Base-by-base conservation (phyloP, 1,140 invertebrate genomes). In the Drosophila arawakana region DNA sequence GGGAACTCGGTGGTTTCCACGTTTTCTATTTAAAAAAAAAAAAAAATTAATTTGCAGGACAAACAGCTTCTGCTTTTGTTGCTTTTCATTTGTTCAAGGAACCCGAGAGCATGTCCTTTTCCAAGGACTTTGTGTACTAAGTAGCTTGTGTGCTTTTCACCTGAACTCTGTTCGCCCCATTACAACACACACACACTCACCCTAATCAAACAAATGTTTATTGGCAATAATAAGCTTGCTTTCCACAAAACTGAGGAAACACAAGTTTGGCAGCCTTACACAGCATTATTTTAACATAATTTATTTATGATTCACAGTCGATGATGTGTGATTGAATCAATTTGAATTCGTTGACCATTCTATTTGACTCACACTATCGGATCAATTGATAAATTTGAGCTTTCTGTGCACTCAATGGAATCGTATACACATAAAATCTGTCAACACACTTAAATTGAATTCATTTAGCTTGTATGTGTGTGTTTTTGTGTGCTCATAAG, bases 291-390 rank as follows among this genome's bases (percentile, higher is more conserved):
- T 41, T 41, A n/a, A 30, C 70, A 67, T 67, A 46, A 59, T 46
- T 67, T 58, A 39, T 39, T 35, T 35, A 9, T 37, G 11, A 34
- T 59, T 58, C 2, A 15, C 13, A 35, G 46, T 34, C 62, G 57
- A 35, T 43, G 55, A 68, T 68, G 63, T 46, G 70, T 39, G 43
- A 13, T 47, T 55, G 46, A 68, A 55, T 73, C 57, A 54, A 59
- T 73, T 52, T 46, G 30, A 25, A 47, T 55, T 15, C 8, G 41
- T 10, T 25, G 39, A 30, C 41, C 41, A 59, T 30, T 35, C 35
- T 30, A 41, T 57, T 11, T 41, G 39, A 5, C 39, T 11, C 10
- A 30, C 50, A 6, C 34, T 35, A 7, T 25, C n/a, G 11, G 30
- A 34, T 15, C n/a, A 15, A 57, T 50, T 21, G 39, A 54, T 34